Percentiles rank a stretch among this genome's conserved stretches.
These are phyloP conservation scores for Eretmochelys imbricata DNA, from an alignment of 2,113 vertebrate species.

Conservation along the genomic window DNA sequence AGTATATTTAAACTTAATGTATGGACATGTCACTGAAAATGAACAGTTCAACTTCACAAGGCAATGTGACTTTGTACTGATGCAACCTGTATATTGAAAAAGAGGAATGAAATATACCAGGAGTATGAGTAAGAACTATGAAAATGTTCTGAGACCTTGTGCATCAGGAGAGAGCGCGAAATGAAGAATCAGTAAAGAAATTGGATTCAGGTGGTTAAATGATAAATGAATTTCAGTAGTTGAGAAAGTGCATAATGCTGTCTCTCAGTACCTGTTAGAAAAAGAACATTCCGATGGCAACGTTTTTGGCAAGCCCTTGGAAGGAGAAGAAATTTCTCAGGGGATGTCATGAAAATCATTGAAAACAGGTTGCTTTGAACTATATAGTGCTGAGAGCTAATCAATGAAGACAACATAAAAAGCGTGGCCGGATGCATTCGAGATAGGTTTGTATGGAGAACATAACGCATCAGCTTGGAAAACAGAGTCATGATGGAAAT, in stretches of 20 bases:
- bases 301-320: background rate
- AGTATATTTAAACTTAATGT: background rate
- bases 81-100: background rate
- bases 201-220: background rate
- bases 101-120: background rate
- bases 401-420: background rate
- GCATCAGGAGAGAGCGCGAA: background rate
- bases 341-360: background rate
- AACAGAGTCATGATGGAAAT: background rate
- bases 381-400: background rate
- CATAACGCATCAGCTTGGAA: background rate
- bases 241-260: background rate
- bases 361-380: background rate
- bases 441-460: background rate
- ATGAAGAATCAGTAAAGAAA: slow-evolving; percentile 34
- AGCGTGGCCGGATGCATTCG: background rate
- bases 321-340: background rate
- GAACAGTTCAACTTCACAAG: background rate
- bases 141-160: background rate
- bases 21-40: background rate
- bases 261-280: background rate
- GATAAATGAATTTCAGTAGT: slow-evolving; percentile 17
- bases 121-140: slow-evolving; percentile 5
- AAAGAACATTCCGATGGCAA: background rate
- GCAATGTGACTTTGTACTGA: background rate